These are phyloP conservation scores for Campoplex nolae DNA, from an alignment of 2,888 invertebrate genomes.

Conservation along the genomic window DNA sequence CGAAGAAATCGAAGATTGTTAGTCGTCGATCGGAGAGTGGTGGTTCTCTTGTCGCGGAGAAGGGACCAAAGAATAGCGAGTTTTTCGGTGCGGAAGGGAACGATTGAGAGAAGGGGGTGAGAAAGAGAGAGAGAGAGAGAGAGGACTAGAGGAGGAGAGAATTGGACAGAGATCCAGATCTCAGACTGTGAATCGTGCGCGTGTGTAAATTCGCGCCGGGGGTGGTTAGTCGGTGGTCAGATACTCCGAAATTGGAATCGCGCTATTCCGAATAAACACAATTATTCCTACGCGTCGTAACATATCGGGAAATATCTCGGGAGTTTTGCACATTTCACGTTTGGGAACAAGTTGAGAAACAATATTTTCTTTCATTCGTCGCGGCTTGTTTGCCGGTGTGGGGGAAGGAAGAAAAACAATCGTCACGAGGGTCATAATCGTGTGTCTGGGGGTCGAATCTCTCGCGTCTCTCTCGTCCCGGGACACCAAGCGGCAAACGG, in stretches of 20 bases:
- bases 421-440: constrained; percentile 57
- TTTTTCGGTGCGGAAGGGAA: constrained; percentile 11
- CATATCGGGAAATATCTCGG: neutral
- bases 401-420: constrained; percentile 32
- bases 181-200: constrained; percentile 72
- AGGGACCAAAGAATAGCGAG: constrained; percentile 50
- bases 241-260: constrained; percentile 44
- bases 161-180: constrained; percentile 40
- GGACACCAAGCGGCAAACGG: constrained; percentile 42
- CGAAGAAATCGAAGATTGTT: constrained; percentile 16
- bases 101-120: constrained; percentile 18
- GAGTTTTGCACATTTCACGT: constrained; percentile 1
- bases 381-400: constrained; percentile 41
- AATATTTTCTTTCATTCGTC: constrained; percentile 29
- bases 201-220: constrained; percentile 78
- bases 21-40: constrained; percentile 48
- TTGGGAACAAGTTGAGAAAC: neutral
- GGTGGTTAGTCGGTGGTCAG: constrained; percentile 75
- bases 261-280: constrained; percentile 33
- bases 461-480: constrained; percentile 38
- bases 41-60: constrained; percentile 6
- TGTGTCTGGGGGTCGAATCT: constrained; percentile 44
- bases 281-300: constrained; percentile 22
- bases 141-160: constrained; percentile 11
- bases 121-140: constrained; percentile 40